Base-by-base conservation (phyloP, 2,888 invertebrate genomes). In the Mycalesis mineus region DNA sequence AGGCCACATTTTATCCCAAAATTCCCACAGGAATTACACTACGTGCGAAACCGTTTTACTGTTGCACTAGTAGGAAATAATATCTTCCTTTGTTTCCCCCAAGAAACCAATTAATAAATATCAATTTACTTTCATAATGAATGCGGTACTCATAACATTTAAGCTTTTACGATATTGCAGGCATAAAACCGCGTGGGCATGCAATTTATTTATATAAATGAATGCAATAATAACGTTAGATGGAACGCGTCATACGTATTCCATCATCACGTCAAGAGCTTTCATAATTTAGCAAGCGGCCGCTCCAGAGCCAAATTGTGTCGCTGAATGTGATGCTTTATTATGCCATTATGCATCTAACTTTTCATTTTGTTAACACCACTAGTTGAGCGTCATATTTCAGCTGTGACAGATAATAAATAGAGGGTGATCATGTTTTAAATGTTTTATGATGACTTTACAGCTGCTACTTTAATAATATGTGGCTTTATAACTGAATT, bases 351-450 rank as follows among this genome's bases (percentile, higher is more conserved):
- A 31, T 13, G 15, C 22, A 42, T 50, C 42, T 42, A 55, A 55
- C 49, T 55, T 50, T 54, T 54, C 44, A 54, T 54, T 45, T 45
- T 28, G 50, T 40, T 40, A 40, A 40, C 50, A 50, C 40, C 14
- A 11, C 40, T 28, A 22, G 40, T 39, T 50, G 50, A 39, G 50
- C 37, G 9, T 0, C 28, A 50, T 15, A 40, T 40, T 9, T 40
- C 39, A 40, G 11, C 37, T 28, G 8, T 39, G 50, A 40, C 50
- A 50, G 14, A 14, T 0, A 39, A 11, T 50, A 40, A 50, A 49
- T 37, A 49, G 37, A 17, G 47, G 7, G 14, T 11, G 31, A 14
- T 15, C 14, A 45, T 44, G 13, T 29, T 44, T 41, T 11, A 4
- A n/a, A 42, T 42, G 41, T n/a, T 3, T 17, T 15, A 40, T 15